Conservation (phyloP, 1,140 invertebrate species). For the Spodoptera frugiperda region DNA sequence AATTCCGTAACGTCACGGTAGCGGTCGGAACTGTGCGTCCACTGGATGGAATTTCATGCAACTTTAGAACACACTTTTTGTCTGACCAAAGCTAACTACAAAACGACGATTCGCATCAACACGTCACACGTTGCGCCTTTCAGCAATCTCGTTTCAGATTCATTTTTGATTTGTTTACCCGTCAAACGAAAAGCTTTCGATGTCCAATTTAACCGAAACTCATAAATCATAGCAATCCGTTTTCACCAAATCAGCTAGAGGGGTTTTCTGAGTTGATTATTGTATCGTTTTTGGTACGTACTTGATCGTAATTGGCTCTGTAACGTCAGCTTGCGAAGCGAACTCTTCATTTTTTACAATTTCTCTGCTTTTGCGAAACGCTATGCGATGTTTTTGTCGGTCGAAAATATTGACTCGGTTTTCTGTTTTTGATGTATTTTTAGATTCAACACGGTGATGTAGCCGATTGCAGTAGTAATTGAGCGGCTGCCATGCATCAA, state of each 20-base stretch:
- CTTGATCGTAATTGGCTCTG: background rate
- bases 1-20: background rate
- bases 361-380: conserved; percentile 24
- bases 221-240: background rate
- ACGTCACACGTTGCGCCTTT: background rate
- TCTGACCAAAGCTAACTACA: background rate
- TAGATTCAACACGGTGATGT: background rate
- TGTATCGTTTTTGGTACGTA: background rate
- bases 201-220: background rate
- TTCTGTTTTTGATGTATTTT: conserved; percentile 3
- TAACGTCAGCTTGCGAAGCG: conserved; percentile 32
- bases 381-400: conserved; percentile 15
- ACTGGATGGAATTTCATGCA: background rate
- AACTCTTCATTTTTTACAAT: conserved; percentile 6
- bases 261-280: background rate
- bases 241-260: background rate
- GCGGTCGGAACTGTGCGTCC: background rate
- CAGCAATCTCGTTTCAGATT: background rate
- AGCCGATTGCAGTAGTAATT: background rate
- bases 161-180: too few species aligned
- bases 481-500: background rate
- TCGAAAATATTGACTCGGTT: background rate
- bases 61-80: background rate
- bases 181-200: background rate
- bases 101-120: background rate